Conservation (phyloP, 2,113 vertebrate genomes). For the Micronisus gabar region DNA sequence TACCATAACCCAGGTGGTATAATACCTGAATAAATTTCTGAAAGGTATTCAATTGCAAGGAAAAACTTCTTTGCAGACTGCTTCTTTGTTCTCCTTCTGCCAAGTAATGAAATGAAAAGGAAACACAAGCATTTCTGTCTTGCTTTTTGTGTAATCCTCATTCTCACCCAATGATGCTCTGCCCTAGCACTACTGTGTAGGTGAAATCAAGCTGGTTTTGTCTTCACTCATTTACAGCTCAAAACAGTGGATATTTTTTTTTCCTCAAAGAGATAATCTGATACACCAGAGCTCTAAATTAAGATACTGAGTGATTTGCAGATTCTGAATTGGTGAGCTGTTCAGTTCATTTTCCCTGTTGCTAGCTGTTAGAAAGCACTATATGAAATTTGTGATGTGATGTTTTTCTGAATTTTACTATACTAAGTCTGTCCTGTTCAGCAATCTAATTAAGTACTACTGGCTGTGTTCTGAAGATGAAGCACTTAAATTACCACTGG, state of each 20-base stretch:
- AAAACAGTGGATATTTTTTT: not conserved
- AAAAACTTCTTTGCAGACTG: not conserved
- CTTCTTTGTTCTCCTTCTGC: not conserved
- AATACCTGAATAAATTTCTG: not conserved
- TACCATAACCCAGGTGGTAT: not conserved
- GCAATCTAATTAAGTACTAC: not conserved
- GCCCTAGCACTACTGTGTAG: not conserved
- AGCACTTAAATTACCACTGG: not conserved
- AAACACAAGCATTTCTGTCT: not conserved
- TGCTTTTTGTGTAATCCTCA: not conserved
- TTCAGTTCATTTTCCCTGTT: not conserved
- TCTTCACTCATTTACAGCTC: not conserved
- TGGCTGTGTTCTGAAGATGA: not conserved
- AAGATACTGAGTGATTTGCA: not conserved
- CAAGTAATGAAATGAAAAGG: not conserved
- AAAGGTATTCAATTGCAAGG: not conserved
- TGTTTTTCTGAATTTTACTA: not conserved
- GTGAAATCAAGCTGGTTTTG: not conserved
- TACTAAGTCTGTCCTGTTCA: not conserved
- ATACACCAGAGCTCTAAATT: not conserved
- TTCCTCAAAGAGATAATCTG: not conserved
- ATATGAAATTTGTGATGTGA: not conserved
- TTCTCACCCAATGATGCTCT: not conserved
- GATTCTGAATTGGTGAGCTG: not conserved
- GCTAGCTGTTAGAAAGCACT: not conserved